Evolutionary conservation across 2,888 invertebrate genomes (phyloP).

Genomic region (Tuberolachnus salignus): DNA sequence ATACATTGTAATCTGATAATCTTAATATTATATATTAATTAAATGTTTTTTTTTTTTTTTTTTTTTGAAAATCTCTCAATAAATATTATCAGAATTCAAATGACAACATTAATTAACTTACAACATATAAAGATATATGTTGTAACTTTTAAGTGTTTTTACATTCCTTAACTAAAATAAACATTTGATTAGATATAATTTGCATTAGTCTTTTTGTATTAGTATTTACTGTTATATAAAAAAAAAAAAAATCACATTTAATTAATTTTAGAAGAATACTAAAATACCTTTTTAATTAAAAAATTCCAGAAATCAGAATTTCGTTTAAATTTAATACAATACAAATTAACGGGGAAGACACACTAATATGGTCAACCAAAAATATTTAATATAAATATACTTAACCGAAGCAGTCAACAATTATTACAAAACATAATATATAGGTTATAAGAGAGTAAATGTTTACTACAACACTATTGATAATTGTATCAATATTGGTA

Average conservation of each 20-base stretch:
- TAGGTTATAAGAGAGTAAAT: conserved; percentile 27
- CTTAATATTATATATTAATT: neutral
- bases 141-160: neutral
- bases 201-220: neutral
- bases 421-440: conserved; percentile 27
- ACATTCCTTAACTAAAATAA: neutral
- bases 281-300: conserved; percentile 1
- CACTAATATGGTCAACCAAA: neutral
- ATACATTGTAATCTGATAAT: neutral
- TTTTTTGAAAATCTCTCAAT: neutral
- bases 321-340: neutral
- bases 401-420: conserved; percentile 41
- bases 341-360: neutral
- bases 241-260: neutral
- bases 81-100: neutral
- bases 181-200: neutral
- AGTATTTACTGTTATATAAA: too few species aligned
- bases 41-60: neutral
- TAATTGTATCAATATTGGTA: neutral
- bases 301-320: neutral
- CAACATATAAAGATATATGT: neutral
- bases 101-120: neutral
- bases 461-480: conserved; percentile 1
- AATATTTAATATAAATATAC: neutral
- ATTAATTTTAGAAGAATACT: neutral